Percentiles rank a stretch among this genome's conserved stretches.
Conservation (phyloP, 2,113 vertebrate species). For the Chroicocephalus ridibundus region DNA sequence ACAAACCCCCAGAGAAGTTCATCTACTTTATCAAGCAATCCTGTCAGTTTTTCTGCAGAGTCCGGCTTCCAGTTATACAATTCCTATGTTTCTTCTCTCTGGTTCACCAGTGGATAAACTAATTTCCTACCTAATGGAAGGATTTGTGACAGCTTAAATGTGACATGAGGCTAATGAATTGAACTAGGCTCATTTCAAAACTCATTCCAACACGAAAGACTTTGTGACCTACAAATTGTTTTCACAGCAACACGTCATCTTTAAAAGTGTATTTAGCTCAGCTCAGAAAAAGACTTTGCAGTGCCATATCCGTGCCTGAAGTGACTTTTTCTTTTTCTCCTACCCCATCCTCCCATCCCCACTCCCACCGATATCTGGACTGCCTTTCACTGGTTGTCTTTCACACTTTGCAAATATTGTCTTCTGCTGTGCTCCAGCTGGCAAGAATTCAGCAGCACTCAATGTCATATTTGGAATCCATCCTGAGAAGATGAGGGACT, state of each 20-base stretch:
- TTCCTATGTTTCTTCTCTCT: constrained; percentile 19
- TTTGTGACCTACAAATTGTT: constrained; percentile 15
- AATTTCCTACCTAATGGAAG: constrained; percentile 57
- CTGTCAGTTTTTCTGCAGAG: constrained; percentile 20
- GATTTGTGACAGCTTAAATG: constrained; percentile 42
- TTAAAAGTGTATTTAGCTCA: background rate
- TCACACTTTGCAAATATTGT: constrained; percentile 31
- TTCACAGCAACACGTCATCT: background rate
- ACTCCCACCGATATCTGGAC: background rate
- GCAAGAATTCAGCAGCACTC: constrained; percentile 23
- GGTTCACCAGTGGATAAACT: constrained; percentile 31
- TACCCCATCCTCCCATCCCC: background rate
- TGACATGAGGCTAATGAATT: constrained; percentile 54
- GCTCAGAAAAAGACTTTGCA: background rate
- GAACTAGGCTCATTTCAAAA: constrained; percentile 48
- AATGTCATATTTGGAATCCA: background rate
- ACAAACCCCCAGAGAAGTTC: background rate
- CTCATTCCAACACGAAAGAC: constrained; percentile 15
- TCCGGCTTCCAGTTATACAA: background rate
- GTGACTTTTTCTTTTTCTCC: background rate
- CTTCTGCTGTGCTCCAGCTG: constrained; percentile 23
- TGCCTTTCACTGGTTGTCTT: constrained; percentile 9
- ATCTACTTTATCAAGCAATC: constrained; percentile 29
- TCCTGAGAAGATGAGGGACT: background rate
- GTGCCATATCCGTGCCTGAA: background rate